Evolutionary conservation across 2,797 vertebrate genomes (phyloP).

Genomic region (Gallirallus australis): DNA sequence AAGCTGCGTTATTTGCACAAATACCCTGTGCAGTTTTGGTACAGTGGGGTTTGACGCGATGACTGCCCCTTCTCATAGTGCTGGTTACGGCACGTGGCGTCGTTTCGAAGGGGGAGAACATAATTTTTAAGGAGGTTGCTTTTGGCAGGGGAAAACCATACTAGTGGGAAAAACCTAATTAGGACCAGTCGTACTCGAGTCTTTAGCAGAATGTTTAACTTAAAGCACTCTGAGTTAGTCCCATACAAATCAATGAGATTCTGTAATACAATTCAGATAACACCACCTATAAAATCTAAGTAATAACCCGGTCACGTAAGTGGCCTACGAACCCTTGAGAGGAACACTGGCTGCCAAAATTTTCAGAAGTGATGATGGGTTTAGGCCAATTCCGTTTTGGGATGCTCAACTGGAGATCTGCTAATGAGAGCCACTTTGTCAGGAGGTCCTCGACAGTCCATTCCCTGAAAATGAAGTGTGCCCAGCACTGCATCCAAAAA

Average conservation of each 20-base stretch:
- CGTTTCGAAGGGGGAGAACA: neutral
- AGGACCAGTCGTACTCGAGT: neutral
- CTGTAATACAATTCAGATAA: slow-evolving; percentile 28
- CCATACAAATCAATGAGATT: slow-evolving; percentile 12
- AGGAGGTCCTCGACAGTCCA: slow-evolving; percentile 30
- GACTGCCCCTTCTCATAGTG: neutral
- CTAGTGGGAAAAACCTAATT: neutral
- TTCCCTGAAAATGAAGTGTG: slow-evolving; percentile 38
- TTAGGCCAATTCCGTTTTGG: slow-evolving; percentile 49
- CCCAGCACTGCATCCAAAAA: slow-evolving; percentile 30
- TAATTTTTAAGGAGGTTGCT: neutral
- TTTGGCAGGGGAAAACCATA: neutral
- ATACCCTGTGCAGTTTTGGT: neutral
- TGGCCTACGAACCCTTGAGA: neutral
- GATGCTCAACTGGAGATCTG: slow-evolving; percentile 17
- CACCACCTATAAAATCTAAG: slow-evolving; percentile 5
- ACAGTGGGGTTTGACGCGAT: neutral
- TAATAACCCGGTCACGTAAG: neutral
- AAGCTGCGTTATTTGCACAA: slow-evolving; percentile 41
- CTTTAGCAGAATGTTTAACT: slow-evolving; percentile 32
- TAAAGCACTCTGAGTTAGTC: neutral
- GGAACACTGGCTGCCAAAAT: neutral
- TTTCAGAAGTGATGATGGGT: slow-evolving; percentile 44
- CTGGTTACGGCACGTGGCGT: neutral
- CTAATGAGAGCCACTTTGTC: slow-evolving; percentile 41